Percentiles rank a stretch among this genome's conserved stretches.
phyloP scores from a whole-genome alignment of 2,113 vertebrate genomes.

The Erythrocercus mccallii region DNA sequence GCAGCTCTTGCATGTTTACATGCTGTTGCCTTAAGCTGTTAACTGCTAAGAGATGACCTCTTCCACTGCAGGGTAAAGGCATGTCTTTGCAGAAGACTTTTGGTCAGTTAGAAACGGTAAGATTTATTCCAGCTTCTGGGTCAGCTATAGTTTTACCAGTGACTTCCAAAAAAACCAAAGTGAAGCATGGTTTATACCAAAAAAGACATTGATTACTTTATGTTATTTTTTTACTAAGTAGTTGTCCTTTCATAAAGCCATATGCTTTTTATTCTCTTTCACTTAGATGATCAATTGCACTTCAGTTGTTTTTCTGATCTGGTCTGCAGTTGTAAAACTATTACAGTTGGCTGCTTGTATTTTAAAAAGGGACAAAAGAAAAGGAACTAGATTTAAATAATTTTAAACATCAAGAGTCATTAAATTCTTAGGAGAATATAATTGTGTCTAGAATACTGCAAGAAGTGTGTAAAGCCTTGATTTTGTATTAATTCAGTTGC shows the following conservation, averaged over 20 bases:
- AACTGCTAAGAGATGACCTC: not conserved
- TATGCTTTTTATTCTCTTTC: not conserved
- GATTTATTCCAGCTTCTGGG: not conserved
- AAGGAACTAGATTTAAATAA: not conserved
- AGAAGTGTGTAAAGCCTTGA: not conserved
- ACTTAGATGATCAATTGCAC: not conserved
- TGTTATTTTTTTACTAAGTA: not conserved
- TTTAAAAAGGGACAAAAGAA: not conserved
- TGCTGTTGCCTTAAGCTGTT: not conserved
- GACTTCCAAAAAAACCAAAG: not conserved
- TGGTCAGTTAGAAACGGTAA: not conserved
- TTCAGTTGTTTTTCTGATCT: not conserved
- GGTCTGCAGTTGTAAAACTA: not conserved
- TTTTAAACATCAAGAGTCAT: not conserved
- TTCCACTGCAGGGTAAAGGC: not conserved
- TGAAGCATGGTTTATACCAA: not conserved
- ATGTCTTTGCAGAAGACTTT: not conserved
- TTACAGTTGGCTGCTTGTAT: not conserved
- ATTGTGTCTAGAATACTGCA: not conserved
- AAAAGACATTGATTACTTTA: not conserved
- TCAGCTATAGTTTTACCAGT: not conserved
- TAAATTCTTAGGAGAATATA: not conserved
- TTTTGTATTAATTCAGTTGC: slow-evolving; percentile 18
- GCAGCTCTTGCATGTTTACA: not conserved
- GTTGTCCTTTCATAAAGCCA: not conserved